Conservation (phyloP, 2,113 vertebrate species). For the Syngnathoides biaculeatus region DNA sequence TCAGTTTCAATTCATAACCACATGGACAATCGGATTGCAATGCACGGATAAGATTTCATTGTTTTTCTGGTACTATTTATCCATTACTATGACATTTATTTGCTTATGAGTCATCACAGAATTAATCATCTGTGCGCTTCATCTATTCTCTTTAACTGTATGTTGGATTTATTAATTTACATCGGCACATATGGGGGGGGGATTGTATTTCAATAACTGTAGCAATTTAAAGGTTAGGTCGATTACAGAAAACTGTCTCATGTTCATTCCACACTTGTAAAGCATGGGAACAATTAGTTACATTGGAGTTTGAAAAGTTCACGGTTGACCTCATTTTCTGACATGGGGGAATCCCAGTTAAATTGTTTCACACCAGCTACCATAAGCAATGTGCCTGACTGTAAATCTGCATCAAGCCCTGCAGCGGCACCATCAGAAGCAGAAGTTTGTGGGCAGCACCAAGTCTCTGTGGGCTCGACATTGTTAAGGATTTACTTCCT, state of each 20-base stretch:
- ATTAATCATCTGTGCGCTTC: neutral
- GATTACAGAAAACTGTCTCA: no score
- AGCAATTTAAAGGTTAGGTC: no score
- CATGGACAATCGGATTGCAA: neutral
- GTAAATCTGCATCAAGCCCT: conserved; percentile 42
- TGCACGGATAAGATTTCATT: neutral
- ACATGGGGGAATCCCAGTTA: neutral
- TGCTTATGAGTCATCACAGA: conserved; percentile 6
- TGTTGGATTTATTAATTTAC: no score
- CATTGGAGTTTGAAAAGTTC: no score
- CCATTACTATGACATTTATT: neutral
- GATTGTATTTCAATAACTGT: no score
- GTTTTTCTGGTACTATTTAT: conserved; percentile 16
- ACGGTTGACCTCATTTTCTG: no score
- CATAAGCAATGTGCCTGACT: conserved; percentile 42
- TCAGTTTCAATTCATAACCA: neutral
- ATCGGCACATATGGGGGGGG: no score
- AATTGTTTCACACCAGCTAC: conserved; percentile 20
- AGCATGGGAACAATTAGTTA: no score
- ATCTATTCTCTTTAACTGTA: neutral
- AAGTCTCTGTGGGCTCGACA: neutral
- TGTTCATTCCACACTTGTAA: no score
- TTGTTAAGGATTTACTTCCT: conserved; percentile 16
- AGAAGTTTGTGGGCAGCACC: conserved; percentile 13
- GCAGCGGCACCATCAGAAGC: conserved; percentile 38